Percentiles rank a stretch among this genome's conserved stretches.
Conservation (phyloP, 35 echinoderm and acorn worm genomes). For the Heliocidaris erythrogramma region DNA sequence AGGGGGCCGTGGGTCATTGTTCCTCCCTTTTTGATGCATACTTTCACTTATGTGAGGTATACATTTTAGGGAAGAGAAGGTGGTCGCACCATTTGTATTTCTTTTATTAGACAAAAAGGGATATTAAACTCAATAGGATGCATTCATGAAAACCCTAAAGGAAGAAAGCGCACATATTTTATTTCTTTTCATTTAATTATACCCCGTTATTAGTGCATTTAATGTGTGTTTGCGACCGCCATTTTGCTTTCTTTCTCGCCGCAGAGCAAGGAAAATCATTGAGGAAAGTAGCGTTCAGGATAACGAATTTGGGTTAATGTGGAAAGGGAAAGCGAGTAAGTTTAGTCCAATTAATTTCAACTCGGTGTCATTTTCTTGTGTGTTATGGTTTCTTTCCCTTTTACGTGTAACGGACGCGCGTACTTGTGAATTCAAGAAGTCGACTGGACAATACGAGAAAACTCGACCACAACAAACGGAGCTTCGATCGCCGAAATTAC, state of each 20-base stretch:
- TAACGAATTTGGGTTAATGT: slow-evolving; percentile 28
- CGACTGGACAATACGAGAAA: background rate
- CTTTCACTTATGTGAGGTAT: background rate
- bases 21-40: background rate
- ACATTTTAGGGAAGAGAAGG: background rate
- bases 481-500: slow-evolving; percentile 30
- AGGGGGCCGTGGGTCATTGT: background rate
- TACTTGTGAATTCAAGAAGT: background rate
- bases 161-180: background rate
- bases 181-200: slow-evolving; percentile 14
- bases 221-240: background rate
- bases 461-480: slow-evolving; percentile 6
- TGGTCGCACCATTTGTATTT: background rate
- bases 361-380: background rate
- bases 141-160: background rate
- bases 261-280: background rate
- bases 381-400: background rate
- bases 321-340: background rate
- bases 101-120: background rate
- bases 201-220: background rate
- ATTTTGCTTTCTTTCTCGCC: background rate
- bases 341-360: slow-evolving; percentile 32
- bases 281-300: background rate
- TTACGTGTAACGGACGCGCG: background rate
- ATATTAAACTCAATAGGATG: background rate